Conservation (phyloP, 1,140 invertebrate species). For the Drosophila obscura region DNA sequence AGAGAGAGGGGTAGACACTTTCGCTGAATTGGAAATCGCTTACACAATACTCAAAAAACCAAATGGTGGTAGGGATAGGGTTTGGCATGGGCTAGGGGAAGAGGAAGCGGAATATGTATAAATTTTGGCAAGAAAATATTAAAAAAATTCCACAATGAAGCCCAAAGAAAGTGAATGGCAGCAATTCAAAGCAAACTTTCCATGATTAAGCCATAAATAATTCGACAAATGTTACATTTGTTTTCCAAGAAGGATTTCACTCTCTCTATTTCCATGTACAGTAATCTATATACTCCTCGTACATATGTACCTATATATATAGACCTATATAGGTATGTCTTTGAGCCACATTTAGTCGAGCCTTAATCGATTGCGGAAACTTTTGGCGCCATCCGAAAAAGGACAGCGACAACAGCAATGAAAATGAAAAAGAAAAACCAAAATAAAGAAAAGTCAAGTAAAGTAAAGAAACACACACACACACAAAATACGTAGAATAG, state of each 20-base stretch:
- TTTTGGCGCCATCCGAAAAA: conserved; percentile 9
- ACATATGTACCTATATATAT: too few species aligned
- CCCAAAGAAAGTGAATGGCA: conserved; percentile 11
- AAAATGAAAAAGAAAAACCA: neutral
- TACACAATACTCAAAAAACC: conserved; percentile 33
- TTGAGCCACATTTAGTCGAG: neutral
- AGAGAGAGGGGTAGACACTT: conserved; percentile 22
- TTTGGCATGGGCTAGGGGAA: too few species aligned
- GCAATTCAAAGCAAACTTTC: conserved; percentile 31
- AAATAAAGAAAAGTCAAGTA: conserved; percentile 2
- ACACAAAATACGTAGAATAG: neutral
- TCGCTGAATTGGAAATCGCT: conserved; percentile 56
- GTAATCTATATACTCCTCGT: too few species aligned
- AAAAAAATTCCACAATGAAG: conserved; percentile 44
- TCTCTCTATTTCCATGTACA: too few species aligned
- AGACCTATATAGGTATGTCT: too few species aligned
- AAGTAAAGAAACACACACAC: neutral
- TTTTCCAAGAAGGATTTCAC: conserved; percentile 1
- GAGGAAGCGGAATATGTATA: neutral
- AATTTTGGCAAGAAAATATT: conserved; percentile 40
- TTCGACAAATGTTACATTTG: conserved; percentile 49
- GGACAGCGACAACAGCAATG: conserved; percentile 10
- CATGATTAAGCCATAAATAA: conserved; percentile 53
- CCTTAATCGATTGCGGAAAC: conserved; percentile 14
- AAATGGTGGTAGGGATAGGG: conserved; percentile 10